Evolutionary conservation across 2,797 vertebrate genomes (phyloP).

Genomic region (Vipera latastei): DNA sequence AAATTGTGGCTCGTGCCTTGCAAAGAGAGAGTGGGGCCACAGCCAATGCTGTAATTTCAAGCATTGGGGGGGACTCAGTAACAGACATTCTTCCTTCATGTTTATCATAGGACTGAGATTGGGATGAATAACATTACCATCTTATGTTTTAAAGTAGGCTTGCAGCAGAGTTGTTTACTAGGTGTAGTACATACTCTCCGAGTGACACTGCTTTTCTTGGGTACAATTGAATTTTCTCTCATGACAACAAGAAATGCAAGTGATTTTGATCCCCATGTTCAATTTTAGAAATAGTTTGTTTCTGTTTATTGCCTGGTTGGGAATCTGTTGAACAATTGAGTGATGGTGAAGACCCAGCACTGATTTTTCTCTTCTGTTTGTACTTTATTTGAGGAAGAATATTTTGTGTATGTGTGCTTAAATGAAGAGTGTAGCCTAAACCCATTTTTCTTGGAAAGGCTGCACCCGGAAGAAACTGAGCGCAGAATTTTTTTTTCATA

Average conservation of each 20-base stretch:
- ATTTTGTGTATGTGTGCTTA: slow-evolving; percentile 71
- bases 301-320: slow-evolving; percentile 7
- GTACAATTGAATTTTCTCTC: too few species aligned
- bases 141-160: not conserved
- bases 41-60: not conserved
- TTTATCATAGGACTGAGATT: not conserved
- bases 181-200: not conserved
- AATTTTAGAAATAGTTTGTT: not conserved
- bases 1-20: not conserved
- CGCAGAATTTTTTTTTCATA: slow-evolving; percentile 56
- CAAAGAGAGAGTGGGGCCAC: not conserved
- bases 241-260: not conserved
- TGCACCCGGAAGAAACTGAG: slow-evolving; percentile 88
- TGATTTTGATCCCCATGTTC: not conserved
- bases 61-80: not conserved
- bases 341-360: slow-evolving; percentile 80
- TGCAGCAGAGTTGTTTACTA: not conserved
- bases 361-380: slow-evolving; percentile 70
- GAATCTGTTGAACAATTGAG: slow-evolving; percentile 13
- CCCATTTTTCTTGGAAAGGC: slow-evolving; percentile 79
- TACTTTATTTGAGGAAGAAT: slow-evolving; percentile 52
- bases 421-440: slow-evolving; percentile 98
- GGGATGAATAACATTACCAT: not conserved
- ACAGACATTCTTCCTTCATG: not conserved
- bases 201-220: not conserved